Evolutionary conservation across 2,113 vertebrate genomes (phyloP).

Genomic region (Phrynocephalus versicolor): DNA sequence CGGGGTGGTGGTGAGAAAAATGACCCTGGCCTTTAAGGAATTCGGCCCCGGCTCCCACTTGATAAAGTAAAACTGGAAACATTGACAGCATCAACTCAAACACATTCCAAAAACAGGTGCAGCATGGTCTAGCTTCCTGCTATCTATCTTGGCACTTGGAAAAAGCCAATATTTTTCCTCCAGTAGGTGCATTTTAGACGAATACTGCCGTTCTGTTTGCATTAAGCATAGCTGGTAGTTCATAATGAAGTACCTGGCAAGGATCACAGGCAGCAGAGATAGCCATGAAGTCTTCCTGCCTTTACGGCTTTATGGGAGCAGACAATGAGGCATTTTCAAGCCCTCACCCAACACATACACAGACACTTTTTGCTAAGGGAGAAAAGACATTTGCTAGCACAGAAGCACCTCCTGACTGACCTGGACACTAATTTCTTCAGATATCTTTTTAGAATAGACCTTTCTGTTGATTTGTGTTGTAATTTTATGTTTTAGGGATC

Average conservation of each 20-base stretch:
- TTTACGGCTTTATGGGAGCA: background rate
- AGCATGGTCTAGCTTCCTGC: no score
- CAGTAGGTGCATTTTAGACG: no score
- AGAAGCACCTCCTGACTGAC: background rate
- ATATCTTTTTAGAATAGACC: background rate
- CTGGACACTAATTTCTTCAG: background rate
- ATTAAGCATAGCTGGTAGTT: background rate
- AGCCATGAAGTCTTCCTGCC: background rate
- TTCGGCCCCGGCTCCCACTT: no score
- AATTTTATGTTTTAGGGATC: background rate
- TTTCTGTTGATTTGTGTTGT: conserved; percentile 1
- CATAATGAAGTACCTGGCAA: background rate
- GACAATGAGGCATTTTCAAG: background rate
- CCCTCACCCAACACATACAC: no score
- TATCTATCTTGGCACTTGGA: no score
- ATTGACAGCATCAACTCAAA: no score
- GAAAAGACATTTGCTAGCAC: rapidly evolving
- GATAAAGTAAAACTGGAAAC: no score
- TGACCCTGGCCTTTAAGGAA: no score
- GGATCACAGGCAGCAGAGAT: background rate
- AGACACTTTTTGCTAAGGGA: rapidly evolving
- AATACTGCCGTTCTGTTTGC: background rate
- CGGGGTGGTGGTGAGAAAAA: no score
- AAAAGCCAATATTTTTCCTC: no score
- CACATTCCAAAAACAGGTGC: no score